phyloP scores from a whole-genome alignment of 2,797 vertebrate genomes.

The Lepilemur septentrionalis region DNA sequence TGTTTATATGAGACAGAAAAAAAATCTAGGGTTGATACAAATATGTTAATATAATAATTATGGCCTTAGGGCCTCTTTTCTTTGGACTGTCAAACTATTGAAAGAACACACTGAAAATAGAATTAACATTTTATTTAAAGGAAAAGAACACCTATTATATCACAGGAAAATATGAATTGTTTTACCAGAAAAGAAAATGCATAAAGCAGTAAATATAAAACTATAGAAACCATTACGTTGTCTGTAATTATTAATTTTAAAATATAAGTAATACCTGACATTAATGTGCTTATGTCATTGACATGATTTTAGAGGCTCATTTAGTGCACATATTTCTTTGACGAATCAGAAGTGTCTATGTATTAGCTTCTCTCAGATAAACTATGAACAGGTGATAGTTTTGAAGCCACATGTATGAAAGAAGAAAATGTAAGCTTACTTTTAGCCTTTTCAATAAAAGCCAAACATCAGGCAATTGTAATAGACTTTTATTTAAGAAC shows the following conservation, averaged over 20 bases:
- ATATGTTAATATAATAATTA: neutral
- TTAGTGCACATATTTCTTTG: neutral
- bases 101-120: neutral
- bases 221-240: neutral
- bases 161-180: neutral
- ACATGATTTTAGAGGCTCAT: neutral
- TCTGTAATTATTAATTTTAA: neutral
- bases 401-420: neutral
- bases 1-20: neutral
- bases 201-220: neutral
- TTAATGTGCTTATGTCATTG: neutral
- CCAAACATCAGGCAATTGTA: neutral
- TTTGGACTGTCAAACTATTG: neutral
- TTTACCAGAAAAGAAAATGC: neutral
- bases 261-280: neutral
- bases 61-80: neutral
- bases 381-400: neutral
- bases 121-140: slow-evolving; percentile 14
- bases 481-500: slow-evolving; percentile 49
- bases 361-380: neutral
- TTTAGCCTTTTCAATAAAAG: slow-evolving; percentile 21
- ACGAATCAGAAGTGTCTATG: neutral
- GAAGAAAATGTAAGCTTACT: slow-evolving; percentile 31
- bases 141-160: neutral
- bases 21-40: neutral